Base-by-base conservation (phyloP, 2,888 invertebrate species). In the Sphecodes monilicornis region DNA sequence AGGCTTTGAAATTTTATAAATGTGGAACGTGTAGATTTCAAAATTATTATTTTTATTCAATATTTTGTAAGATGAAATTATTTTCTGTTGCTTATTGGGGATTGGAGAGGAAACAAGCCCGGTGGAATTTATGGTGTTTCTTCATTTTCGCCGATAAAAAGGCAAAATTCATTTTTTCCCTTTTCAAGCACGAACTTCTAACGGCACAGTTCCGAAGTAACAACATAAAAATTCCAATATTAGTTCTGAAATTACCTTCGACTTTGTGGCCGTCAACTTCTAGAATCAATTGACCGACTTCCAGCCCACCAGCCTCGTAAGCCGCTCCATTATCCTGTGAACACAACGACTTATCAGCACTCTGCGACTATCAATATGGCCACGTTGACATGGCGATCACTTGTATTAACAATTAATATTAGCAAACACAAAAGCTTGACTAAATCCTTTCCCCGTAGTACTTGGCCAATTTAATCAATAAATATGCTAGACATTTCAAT, bases 261-360 rank as follows among this genome's bases (percentile, higher is more conserved):
- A 96, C 95, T 91, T 96, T 95, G 89, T 95, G 96, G 86, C 98
- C 98, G 94, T 98, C 98, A 90, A 98, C 98, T 95, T 98, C 98
- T 89, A 99, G 96, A 93, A 99, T 98, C 89, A 99, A 96, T 95
- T 99, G 99, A 82, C 99, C 99, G 88, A 98, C 98, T 95, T 98
- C 98, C 89, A 99, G 96, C 84, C 98, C 98, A 66, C 98, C 98
- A 71, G 98, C 98, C 94, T 98, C 97, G 95, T 97, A 98, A 68
- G 99, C 99, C 84, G 99, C 98, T 77, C 99, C 99, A 95, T 98
- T 98, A 95, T 98, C 98, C 98, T 99, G 95, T 26, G n/a, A 71
- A 76, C 18, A 39, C 4, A 16, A 74, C 29, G 22, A 8, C n/a
- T 75, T n/a, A 32, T 75, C 64, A 75, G 43, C 46, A 43, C n/a